A percentile compares a stretch with the other conserved stretches of the same genome.
phyloP scores from a whole-genome alignment of 1,140 invertebrate genomes.

The Cyphomyrmex costatus region DNA sequence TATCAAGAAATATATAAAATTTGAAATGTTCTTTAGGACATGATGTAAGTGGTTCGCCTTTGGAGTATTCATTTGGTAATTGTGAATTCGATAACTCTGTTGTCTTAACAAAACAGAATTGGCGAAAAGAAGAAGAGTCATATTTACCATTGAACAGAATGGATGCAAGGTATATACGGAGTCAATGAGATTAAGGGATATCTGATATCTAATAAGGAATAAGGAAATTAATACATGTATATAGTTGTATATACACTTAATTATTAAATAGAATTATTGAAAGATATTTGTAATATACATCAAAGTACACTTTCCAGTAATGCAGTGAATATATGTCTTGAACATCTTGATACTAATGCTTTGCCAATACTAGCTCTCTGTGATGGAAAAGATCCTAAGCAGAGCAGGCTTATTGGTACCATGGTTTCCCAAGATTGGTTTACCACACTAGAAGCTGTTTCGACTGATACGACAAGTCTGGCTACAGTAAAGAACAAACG shows the following conservation, averaged over 20 bases:
- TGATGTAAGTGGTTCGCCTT: constrained; percentile 78
- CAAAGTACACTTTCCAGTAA: constrained; percentile 30
- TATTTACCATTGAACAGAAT: constrained; percentile 71
- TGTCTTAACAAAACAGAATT: constrained; percentile 68
- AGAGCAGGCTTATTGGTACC: constrained; percentile 76
- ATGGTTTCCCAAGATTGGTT: constrained; percentile 72
- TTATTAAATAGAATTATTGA: not conserved
- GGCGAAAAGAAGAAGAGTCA: constrained; percentile 77
- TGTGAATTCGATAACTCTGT: constrained; percentile 74
- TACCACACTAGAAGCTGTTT: constrained; percentile 73
- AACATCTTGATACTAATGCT: constrained; percentile 47
- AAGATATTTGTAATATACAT: not conserved
- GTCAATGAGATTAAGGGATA: not conserved
- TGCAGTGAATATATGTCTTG: constrained; percentile 54
- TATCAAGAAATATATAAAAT: not conserved
- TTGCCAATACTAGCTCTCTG: constrained; percentile 79
- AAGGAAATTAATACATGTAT: not conserved
- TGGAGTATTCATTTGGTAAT: constrained; percentile 76
- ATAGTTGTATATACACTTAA: too few species aligned
- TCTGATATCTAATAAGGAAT: not conserved
- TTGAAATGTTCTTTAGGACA: constrained; percentile 55
- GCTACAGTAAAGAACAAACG: constrained; percentile 64
- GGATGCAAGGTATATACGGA: constrained; percentile 72
- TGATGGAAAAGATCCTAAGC: constrained; percentile 71
- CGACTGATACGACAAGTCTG: constrained; percentile 55